Evolutionary conservation across 2,797 vertebrate genomes (phyloP).

Genomic region (Erpetoichthys calabaricus): DNA sequence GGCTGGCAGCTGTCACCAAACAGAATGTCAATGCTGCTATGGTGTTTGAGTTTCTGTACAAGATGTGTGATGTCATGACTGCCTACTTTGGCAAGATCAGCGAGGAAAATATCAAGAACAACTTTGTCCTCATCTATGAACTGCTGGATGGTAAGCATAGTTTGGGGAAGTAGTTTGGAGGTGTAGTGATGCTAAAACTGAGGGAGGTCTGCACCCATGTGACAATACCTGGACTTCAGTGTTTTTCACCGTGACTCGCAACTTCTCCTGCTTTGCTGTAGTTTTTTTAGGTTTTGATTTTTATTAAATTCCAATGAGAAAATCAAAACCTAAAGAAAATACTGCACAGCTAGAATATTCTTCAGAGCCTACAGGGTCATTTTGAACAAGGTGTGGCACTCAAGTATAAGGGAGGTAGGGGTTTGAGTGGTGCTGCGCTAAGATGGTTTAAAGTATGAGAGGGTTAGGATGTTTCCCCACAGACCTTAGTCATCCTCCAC

Average conservation of each 20-base stretch:
- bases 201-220: background rate
- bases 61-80: slow-evolving; percentile 98
- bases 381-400: too few species aligned
- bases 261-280: slow-evolving; percentile 34
- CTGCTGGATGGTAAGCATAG: slow-evolving; percentile 77
- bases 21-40: slow-evolving; percentile 98
- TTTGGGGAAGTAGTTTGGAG: background rate
- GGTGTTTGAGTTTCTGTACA: slow-evolving; percentile 98
- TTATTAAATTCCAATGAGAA: slow-evolving; percentile 45
- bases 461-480: too few species aligned
- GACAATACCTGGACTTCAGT: background rate
- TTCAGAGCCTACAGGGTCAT: slow-evolving; percentile 2
- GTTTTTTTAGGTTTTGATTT: slow-evolving; percentile 70
- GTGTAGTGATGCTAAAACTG: background rate
- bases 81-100: slow-evolving; percentile 98
- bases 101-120: slow-evolving; percentile 99
- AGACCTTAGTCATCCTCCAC: background rate
- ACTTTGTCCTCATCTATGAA: slow-evolving; percentile 97
- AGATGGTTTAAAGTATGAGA: background rate
- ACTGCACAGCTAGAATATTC: slow-evolving; percentile 24
- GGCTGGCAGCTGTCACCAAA: slow-evolving; percentile 97
- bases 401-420: background rate
- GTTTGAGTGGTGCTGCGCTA: background rate
- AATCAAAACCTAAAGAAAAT: slow-evolving; percentile 59
- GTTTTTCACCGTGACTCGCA: background rate